These are phyloP conservation scores for Chaetodon trifasciatus DNA, from an alignment of 2,797 vertebrate species.

Conservation along the genomic window DNA sequence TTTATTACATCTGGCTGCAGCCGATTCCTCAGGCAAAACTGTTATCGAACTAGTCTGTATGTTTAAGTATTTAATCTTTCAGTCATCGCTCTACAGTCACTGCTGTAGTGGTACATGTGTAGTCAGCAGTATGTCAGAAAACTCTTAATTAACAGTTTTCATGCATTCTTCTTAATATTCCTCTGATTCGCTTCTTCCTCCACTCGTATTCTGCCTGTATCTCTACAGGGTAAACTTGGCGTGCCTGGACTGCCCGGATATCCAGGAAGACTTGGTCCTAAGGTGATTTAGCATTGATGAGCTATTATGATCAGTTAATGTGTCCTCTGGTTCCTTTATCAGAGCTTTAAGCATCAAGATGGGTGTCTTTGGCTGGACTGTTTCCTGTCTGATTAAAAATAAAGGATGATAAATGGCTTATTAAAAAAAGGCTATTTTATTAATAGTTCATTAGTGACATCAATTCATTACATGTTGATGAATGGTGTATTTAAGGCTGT, in stretches of 20 bases:
- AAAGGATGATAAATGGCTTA: constrained; percentile 80
- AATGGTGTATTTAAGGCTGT: constrained; percentile 84
- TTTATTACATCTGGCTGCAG: constrained; percentile 43
- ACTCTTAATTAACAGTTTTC: constrained; percentile 29
- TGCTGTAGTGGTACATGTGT: constrained; percentile 31
- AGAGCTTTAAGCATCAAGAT: constrained; percentile 55
- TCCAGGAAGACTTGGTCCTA: constrained; percentile 92
- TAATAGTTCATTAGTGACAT: constrained; percentile 84
- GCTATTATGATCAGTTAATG: constrained; percentile 54
- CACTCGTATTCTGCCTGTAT: constrained; percentile 16
- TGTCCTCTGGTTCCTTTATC: constrained; percentile 47
- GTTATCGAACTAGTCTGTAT: constrained; percentile 2
- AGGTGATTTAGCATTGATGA: constrained; percentile 85
- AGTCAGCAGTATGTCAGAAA: constrained; percentile 43
- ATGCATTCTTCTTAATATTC: constrained; percentile 25
- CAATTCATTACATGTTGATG: constrained; percentile 82
- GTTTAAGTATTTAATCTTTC: constrained; percentile 53
- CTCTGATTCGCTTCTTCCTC: constrained; percentile 14
- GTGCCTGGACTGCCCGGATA: constrained; percentile 95
- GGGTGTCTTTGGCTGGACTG: constrained; percentile 53
- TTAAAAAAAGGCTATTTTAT: constrained; percentile 82
- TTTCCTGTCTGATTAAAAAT: constrained; percentile 80
- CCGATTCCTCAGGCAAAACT: constrained; percentile 14
- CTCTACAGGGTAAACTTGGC: constrained; percentile 91
- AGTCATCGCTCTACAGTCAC: constrained; percentile 11